These are phyloP conservation scores for Catharus bicknelli DNA, from an alignment of 2,113 vertebrate genomes.

Conservation along the genomic window DNA sequence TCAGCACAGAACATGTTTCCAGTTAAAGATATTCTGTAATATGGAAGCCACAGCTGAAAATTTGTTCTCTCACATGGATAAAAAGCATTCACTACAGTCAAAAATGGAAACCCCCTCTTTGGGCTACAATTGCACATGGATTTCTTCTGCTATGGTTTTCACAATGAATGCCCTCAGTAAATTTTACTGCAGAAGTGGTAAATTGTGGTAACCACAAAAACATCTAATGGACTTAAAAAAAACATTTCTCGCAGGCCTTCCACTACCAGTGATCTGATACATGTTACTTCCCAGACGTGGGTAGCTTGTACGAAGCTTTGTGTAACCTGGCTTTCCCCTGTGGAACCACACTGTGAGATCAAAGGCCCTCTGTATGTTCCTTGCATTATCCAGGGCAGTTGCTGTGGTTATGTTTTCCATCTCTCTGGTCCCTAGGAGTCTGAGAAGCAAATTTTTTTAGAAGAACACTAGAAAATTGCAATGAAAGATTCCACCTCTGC, in stretches of 20 bases:
- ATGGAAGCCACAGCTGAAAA: neutral
- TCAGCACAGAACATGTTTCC: neutral
- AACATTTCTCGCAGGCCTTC: neutral
- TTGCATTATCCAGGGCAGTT: neutral
- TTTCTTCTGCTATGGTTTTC: neutral
- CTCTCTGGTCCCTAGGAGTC: neutral
- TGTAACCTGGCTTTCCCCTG: neutral
- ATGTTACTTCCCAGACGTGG: neutral
- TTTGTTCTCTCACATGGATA: neutral
- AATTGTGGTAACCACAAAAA: neutral
- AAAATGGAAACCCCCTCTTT: neutral
- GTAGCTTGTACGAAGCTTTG: neutral
- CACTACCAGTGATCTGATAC: neutral
- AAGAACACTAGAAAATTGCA: neutral
- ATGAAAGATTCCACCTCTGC: neutral
- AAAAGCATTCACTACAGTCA: neutral
- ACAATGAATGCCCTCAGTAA: neutral
- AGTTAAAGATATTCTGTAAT: neutral
- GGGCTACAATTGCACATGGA: neutral
- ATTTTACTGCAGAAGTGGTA: neutral
- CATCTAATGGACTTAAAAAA: neutral
- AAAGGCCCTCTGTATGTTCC: fast-evolving
- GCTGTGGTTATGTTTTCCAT: neutral
- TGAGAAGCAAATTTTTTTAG: neutral
- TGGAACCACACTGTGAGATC: neutral